Base-by-base conservation (phyloP, 2,113 vertebrate genomes). In the Symphodus melops region DNA sequence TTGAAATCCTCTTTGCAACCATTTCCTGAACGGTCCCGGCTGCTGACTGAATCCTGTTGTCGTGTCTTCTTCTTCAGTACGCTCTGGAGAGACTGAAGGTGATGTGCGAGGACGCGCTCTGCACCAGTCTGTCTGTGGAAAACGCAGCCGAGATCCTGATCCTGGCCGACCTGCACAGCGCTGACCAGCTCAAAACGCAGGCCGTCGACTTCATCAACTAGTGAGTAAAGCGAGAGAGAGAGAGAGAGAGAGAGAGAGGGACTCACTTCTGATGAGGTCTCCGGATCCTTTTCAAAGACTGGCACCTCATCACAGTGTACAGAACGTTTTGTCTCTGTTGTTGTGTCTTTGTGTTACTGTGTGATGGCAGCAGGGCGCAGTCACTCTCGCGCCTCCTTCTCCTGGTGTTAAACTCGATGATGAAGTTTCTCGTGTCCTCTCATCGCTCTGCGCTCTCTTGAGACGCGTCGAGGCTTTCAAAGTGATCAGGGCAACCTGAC, bases 171-270 rank as follows among this genome's bases (percentile, higher is more conserved):
- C 95, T 99, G 65, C 97, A 99, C 91, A 99, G 98, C 0, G 97
- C 98, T 0, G 97, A 99, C 89, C 98, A 99, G 78, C 94, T 99
- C 72, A 99, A 99, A 92, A 97, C 97, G 16, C 98, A 99, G 93
- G 98, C 98, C 0, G 97, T 99, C 82, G 98, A 99, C 93, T 99
- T 98, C 93, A 99, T 98, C 89, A 99, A 99, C 95, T 97, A 98
- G 97, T 97, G 90, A 98, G 96, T 96, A 67, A 75, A 68, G 63
- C 3, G 61, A 41, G 54, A 23, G 16, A 49, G 37, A n/a, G 63
- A 5, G 61, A 41, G 54, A 23, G 16, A 49, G 37, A n/a, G 46
- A 42, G 4, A 46, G 17, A 5, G 17, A 16, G 19, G 14, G 17
- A 1, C 1, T 42, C 67, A 44, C 60, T 6, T 65, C 2, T 55